A percentile compares a stretch with the other conserved stretches of the same genome.
phyloP scores from a whole-genome alignment of 2,888 invertebrate genomes.

The Ommatoiulus sabulosus region DNA sequence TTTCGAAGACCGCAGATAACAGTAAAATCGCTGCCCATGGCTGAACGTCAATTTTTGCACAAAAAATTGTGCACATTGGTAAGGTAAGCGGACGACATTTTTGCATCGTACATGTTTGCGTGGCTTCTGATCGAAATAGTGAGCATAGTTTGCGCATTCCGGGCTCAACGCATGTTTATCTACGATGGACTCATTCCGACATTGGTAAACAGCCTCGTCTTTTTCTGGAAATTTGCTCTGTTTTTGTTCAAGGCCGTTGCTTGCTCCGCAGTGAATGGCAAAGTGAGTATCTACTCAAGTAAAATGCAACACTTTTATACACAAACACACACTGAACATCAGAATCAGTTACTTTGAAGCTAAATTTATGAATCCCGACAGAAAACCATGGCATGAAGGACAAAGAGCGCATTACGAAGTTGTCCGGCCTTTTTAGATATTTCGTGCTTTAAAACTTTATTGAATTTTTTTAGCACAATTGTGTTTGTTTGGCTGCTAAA shows the following conservation, averaged over 20 bases:
- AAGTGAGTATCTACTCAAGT: not conserved
- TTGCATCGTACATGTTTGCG: not conserved
- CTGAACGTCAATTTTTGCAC: not conserved
- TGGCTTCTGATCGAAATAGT: not conserved
- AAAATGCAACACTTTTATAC: too few relatives aligned
- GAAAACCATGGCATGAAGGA: too few relatives aligned
- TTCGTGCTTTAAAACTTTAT: too few relatives aligned
- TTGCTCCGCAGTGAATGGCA: not conserved
- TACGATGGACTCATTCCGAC: not conserved
- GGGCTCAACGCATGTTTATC: not conserved
- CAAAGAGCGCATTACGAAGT: too few relatives aligned
- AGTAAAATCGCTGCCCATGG: not conserved
- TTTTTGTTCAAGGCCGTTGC: not conserved
- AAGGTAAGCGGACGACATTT: not conserved
- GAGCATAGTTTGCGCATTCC: conserved; percentile 13
- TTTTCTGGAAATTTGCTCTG: not conserved
- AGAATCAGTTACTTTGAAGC: too few relatives aligned
- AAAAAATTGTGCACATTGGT: not conserved
- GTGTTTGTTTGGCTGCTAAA: too few relatives aligned
- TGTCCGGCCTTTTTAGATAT: too few relatives aligned
- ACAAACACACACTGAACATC: too few relatives aligned
- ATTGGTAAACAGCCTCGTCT: not conserved
- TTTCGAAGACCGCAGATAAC: not conserved
- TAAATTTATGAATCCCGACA: too few relatives aligned
- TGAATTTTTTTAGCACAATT: too few relatives aligned